Percentiles rank a stretch among this genome's conserved stretches.
These are phyloP conservation scores for Cotesia glomerata DNA, from an alignment of 1,140 invertebrate species.

Conservation along the genomic window DNA sequence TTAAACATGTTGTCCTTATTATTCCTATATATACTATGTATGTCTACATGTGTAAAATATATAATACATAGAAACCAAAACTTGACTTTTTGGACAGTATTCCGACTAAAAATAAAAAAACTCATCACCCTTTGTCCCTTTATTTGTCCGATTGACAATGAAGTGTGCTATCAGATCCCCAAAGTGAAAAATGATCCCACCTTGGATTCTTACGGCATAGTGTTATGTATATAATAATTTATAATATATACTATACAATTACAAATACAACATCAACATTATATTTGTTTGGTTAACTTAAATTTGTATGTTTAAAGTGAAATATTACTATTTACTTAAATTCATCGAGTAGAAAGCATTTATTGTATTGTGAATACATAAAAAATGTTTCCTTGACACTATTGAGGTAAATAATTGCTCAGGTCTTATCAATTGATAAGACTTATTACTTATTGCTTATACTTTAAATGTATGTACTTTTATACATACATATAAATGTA, in stretches of 20 bases:
- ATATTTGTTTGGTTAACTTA: no score
- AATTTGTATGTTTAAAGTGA: no score
- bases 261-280: no score
- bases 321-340: no score
- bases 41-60: no score
- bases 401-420: constrained; percentile 9
- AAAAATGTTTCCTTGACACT: constrained; percentile 8
- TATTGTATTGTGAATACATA: background rate
- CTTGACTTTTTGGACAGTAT: background rate
- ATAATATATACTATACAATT: no score
- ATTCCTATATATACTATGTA: background rate
- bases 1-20: constrained; percentile 17
- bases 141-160: no score
- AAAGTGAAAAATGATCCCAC: no score
- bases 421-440: background rate
- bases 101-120: background rate
- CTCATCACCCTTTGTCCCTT: no score
- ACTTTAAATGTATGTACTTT: background rate
- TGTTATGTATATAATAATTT: no score
- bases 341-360: background rate
- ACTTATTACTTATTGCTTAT: background rate
- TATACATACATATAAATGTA: background rate
- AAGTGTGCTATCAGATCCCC: no score
- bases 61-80: background rate
- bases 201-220: no score